These are phyloP conservation scores for Heliornis fulica DNA, from an alignment of 2,113 vertebrate species.

Conservation along the genomic window DNA sequence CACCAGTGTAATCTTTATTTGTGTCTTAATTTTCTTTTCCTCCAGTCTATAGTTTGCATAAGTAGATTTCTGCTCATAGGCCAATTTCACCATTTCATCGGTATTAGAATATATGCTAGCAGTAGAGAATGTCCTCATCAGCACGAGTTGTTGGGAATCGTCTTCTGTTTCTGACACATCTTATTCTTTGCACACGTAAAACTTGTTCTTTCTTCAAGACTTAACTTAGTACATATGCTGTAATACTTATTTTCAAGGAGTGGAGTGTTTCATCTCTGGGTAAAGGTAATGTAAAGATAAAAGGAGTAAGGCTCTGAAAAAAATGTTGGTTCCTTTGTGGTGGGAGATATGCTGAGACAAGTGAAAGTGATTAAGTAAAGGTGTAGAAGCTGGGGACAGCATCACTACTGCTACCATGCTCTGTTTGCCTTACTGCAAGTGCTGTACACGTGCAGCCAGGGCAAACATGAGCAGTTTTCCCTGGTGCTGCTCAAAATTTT, in stretches of 20 bases:
- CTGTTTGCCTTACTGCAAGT: not conserved
- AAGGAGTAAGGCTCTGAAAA: not conserved
- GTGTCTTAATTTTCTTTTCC: not conserved
- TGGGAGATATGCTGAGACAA: not conserved
- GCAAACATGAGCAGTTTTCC: not conserved
- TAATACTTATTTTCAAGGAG: not conserved
- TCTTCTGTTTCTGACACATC: not conserved
- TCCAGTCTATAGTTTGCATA: not conserved
- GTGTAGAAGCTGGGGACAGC: not conserved
- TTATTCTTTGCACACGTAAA: not conserved
- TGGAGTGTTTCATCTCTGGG: not conserved
- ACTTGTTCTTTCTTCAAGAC: not conserved
- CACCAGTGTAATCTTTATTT: not conserved
- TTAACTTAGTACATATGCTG: fast-evolving
- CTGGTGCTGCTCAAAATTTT: not conserved
- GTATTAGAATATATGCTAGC: not conserved
- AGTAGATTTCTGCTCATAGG: not conserved
- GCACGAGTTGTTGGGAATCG: not conserved
- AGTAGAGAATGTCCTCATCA: not conserved
- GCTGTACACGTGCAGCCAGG: fast-evolving
- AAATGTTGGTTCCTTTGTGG: not conserved
- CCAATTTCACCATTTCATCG: not conserved
- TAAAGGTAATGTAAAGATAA: not conserved
- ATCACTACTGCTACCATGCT: not conserved
- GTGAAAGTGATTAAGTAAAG: not conserved